Base-by-base conservation (phyloP, 2,797 vertebrate species). In the Menidia menidia region DNA sequence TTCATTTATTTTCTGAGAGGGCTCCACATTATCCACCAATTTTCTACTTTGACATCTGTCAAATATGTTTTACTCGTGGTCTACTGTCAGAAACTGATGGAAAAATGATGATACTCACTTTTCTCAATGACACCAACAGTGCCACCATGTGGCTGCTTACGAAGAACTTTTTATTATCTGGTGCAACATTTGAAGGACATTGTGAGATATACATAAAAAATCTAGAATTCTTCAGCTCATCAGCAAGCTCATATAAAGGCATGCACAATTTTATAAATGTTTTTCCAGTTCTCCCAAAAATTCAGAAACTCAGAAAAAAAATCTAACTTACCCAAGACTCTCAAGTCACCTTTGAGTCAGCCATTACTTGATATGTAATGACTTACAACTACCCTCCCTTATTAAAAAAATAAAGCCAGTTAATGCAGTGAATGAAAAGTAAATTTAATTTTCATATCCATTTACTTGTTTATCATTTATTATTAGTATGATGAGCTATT, bases 111-210 rank as follows among this genome's bases (percentile, higher is more conserved):
- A 55, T 39, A 5, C 10, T 7, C 35, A 39, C 35, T 39, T 39
- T 39, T 39, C 10, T 39, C 7, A 39, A 39, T 6, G 35, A 39
- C 35, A 39, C 35, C 35, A 39, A 60, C 15, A 57, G 52, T 60
- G 65, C 69, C 70, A 58, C 60, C 58, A 53, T 66, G 68, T 77
- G 73, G 64, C 5, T 47, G 6, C 7, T 45, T 45, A 45, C 12
- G 5, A 45, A 45, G 14, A 14, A 45, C 43, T 45, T 39, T 39
- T 39, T 25, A 43, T 15, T 45, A 14, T 15, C 14, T 16, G 3
- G 12, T 45, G 35, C 35, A 39, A 39, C 42, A 57, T 4, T 42
- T 39, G 32, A 0, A 43, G 35, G 6, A 25, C 18, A 16, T 47
- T 47, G 44, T 5, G 6, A 15, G 7, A 6, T n/a, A 6, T 47